Base-by-base conservation (phyloP, 2,888 invertebrate genomes). In the Pollenia griseotomentosa region DNA sequence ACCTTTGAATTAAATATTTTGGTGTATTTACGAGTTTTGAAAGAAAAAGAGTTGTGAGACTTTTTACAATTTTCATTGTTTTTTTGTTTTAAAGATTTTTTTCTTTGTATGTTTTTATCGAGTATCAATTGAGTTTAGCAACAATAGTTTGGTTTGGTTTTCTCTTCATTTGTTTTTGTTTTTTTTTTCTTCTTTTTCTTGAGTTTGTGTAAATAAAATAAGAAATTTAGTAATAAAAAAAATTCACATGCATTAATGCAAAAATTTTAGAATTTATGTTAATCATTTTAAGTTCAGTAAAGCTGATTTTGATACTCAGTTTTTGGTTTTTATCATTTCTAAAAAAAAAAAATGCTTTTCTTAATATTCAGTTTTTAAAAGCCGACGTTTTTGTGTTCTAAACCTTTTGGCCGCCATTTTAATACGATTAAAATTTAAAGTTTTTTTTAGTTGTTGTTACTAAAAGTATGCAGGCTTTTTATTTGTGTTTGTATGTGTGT, bases 221-320 rank as follows among this genome's bases (percentile, higher is more conserved):
- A 80, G 73, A 53, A 61, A 42, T 61, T 44, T 86, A 75, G 51
- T 78, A 87, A 81, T 79, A 75, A 83, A 68, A 51, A 82, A 55
- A 82, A 63, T 74, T 84, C 84, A 87, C 84, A 78, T 79, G 81
- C 81, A 74, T 81, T 74, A 87, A 82, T 84, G 87, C 84, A 87
- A 87, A 82, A 87, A 87, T 87, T 87, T 87, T 84, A 87, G 84
- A 87, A 87, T 87, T 87, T 84, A 74, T 82, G 84, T 87, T 87
- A 87, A 87, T 87, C 73, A 82, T 87, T 78, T 83, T 83, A 81
- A 78, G 87, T 81, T 87, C 81, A 87, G 78, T 78, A 81, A 81
- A 87, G 78, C 87, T 84, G 84, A 78, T 84, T 84, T 84, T 84
- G 73, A 73, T 87, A 61, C 78, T 86, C 73, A 86, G 80, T 86